Evolutionary conservation across 2,113 vertebrate genomes (phyloP), one percentile per base, ranked within the genome.

Genomic region (Perca fluviatilis): DNA sequence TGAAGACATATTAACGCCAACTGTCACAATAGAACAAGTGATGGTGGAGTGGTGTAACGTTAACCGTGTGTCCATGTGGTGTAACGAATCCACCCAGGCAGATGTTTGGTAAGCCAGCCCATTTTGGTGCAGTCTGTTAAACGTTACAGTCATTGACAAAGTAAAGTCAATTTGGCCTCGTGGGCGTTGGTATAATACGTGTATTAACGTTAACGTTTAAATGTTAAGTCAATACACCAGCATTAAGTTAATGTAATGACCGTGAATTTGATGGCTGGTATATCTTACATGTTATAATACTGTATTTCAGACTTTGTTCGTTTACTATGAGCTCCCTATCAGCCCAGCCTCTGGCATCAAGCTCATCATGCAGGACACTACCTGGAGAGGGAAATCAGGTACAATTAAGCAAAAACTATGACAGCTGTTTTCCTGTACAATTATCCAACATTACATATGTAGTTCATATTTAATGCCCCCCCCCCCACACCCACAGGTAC

Each of bases 351-450:
- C 91, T 93, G 74, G 81, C 95, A 85, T 93, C 97, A 82, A 95
- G 95, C 87, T 92, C 89, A 54, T 67, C 96, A 94, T 96, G 95
- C 94, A 95, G 95, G 82, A 86, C 95, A 51, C 81, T 96, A 47
- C 87, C 96, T 0, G 96, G 95, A 77, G 97, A 97, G 46, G 93
- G 94, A 27, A 96, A 93, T 86, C 96, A 97, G 97, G 98, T 99
- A 95, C 86, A 60, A 16, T 27, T 11, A 4, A 14, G 74, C 2
- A 36, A 19, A 15, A 46, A 30, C 2, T 9, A 4, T 8, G 2
- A 9, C 54, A 7, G 7, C 27, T 15, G 7, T 36, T 51, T 40
- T 6, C 9, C 5, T 53, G 9, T 43, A 58, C 3, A 54, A 6
- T 54, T 46, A 57, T 23, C 10, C 16, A 13, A 47, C 19, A 53